A percentile compares a stretch with the other conserved stretches of the same genome.
These are phyloP conservation scores for Dynastes hyllus DNA, from an alignment of 2,888 invertebrate species.

Conservation along the genomic window DNA sequence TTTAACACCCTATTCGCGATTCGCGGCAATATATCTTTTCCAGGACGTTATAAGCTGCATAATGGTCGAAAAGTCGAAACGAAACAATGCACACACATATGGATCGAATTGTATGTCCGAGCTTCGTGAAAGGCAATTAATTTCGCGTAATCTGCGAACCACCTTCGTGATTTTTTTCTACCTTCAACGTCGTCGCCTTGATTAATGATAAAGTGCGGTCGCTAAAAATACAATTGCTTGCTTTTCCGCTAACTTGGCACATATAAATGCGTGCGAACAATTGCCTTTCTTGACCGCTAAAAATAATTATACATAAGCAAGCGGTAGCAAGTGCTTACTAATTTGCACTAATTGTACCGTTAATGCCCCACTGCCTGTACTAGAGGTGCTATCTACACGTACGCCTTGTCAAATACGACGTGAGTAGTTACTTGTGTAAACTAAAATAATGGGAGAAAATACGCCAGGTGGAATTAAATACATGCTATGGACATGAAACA, in stretches of 20 bases:
- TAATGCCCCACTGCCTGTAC: not conserved
- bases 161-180: conserved; percentile 12
- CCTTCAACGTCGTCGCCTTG: not conserved
- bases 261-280: conserved; percentile 1
- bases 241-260: not conserved
- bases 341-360: not conserved
- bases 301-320: conserved; percentile 7
- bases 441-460: no score
- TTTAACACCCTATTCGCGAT: not conserved
- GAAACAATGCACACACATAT: conserved; percentile 10
- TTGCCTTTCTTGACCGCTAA: conserved; percentile 1
- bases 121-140: conserved; percentile 21
- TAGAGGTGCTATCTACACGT: not conserved
- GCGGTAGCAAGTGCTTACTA: not conserved
- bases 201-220: conserved; percentile 21
- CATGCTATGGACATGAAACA: no score
- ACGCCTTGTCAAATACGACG: not conserved
- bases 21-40: not conserved
- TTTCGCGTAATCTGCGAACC: conserved; percentile 31
- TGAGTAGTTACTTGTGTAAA: no score
- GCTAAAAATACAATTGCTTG: no score
- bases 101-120: conserved; percentile 12
- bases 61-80: not conserved
- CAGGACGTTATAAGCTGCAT: not conserved
- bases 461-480: no score